These are phyloP conservation scores for Penaeus monodon DNA, from an alignment of 2,888 invertebrate species.

Conservation along the genomic window DNA sequence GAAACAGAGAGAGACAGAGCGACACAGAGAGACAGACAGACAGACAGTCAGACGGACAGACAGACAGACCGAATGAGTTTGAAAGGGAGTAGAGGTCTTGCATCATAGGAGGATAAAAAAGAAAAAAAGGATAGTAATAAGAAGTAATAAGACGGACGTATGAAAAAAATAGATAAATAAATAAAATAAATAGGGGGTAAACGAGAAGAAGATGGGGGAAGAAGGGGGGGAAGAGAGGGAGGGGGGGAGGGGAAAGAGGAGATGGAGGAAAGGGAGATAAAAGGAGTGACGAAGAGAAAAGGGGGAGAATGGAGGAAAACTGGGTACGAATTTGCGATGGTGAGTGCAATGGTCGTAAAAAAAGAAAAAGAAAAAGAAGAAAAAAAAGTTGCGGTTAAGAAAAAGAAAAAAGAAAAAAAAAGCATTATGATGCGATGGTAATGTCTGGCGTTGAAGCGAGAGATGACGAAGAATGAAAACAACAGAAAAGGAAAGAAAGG, in stretches of 20 bases:
- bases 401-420: too few relatives aligned
- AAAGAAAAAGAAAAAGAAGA: too few relatives aligned
- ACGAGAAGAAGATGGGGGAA: background rate
- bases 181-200: too few relatives aligned
- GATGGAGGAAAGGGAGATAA: background rate
- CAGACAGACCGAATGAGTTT: background rate
- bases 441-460: background rate
- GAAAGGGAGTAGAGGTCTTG: background rate
- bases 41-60: conserved; percentile 5
- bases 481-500: background rate
- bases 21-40: background rate
- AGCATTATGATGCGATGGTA: background rate
- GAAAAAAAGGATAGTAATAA: background rate
- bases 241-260: background rate
- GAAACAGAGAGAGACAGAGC: background rate
- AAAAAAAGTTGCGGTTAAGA: too few relatives aligned
- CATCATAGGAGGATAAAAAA: background rate
- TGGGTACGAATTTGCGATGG: background rate
- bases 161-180: too few relatives aligned
- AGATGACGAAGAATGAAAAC: background rate
- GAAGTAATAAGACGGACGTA: too few relatives aligned
- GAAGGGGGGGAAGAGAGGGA: background rate
- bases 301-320: background rate
- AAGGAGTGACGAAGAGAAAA: background rate
- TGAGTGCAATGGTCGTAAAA: background rate